Evolutionary conservation across 2,113 vertebrate genomes (phyloP).

Genomic region (Paradisaea rubra): DNA sequence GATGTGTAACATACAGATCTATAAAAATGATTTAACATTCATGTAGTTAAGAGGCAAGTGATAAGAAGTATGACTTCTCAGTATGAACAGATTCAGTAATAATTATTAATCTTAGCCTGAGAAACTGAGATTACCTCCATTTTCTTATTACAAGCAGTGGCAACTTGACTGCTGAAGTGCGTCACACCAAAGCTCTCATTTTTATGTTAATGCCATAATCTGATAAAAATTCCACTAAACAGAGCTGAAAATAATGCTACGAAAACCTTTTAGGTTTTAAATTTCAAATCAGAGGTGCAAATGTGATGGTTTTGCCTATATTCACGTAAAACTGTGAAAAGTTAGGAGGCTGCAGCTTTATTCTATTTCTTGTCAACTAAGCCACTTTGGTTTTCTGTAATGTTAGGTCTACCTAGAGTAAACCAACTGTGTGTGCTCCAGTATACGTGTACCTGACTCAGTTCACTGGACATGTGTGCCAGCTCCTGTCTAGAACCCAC

Average conservation of each 20-base stretch:
- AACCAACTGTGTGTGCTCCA: background rate
- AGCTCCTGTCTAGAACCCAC: background rate
- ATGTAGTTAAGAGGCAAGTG: background rate
- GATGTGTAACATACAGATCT: background rate
- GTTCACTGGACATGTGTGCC: rapidly evolving
- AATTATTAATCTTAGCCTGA: background rate
- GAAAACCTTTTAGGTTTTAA: background rate
- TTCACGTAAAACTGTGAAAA: background rate
- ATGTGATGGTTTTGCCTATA: background rate
- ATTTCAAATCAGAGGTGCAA: background rate
- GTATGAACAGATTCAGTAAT: background rate
- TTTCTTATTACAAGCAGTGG: background rate
- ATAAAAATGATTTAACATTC: background rate
- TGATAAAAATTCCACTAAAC: background rate
- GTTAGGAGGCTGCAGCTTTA: background rate
- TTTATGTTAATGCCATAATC: background rate
- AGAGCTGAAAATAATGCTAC: background rate
- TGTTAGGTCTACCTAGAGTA: background rate
- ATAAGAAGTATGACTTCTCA: background rate
- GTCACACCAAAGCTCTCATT: background rate
- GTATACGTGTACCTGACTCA: background rate
- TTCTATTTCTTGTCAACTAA: background rate
- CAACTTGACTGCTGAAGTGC: background rate
- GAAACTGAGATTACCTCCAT: background rate
- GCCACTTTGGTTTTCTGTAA: background rate